Percentiles rank a stretch among this genome's conserved stretches.
Conservation (phyloP, 53 echinoderm and acorn worm genomes). For the Stichopus horrens region DNA sequence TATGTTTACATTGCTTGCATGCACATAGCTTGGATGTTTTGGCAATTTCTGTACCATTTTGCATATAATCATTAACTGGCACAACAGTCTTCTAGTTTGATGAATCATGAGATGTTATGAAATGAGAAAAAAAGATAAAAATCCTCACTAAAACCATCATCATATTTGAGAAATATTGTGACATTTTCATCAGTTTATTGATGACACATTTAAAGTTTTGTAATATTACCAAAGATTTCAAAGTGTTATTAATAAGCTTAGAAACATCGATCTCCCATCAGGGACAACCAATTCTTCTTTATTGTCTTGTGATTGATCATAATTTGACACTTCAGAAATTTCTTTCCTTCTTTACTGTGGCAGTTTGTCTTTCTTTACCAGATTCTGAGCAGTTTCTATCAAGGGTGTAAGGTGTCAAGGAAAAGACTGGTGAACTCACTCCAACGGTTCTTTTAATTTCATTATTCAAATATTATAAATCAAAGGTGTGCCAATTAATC, state of each 20-base stretch:
- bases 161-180: neutral
- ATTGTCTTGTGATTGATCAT: conserved; percentile 26
- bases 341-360: conserved; percentile 4
- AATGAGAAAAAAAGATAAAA: no score
- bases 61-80: no score
- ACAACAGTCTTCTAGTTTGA: no score
- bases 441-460: conserved; percentile 30
- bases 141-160: no score
- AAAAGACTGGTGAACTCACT: conserved; percentile 1
- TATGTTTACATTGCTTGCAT: no score
- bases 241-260: neutral
- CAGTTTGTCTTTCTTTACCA: conserved; percentile 3
- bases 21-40: no score
- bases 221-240: neutral
- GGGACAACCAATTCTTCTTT: conserved; percentile 6
- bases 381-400: neutral
- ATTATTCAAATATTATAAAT: conserved; percentile 33
- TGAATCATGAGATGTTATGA: no score
- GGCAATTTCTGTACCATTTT: no score
- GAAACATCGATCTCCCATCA: neutral
- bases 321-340: neutral
- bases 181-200: conserved; percentile 4
- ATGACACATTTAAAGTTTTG: neutral
- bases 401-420: conserved; percentile 9
- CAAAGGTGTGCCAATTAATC: conserved; percentile 10